These are phyloP conservation scores for Eupsilia transversa DNA, from an alignment of 2,888 invertebrate species.

Conservation along the genomic window DNA sequence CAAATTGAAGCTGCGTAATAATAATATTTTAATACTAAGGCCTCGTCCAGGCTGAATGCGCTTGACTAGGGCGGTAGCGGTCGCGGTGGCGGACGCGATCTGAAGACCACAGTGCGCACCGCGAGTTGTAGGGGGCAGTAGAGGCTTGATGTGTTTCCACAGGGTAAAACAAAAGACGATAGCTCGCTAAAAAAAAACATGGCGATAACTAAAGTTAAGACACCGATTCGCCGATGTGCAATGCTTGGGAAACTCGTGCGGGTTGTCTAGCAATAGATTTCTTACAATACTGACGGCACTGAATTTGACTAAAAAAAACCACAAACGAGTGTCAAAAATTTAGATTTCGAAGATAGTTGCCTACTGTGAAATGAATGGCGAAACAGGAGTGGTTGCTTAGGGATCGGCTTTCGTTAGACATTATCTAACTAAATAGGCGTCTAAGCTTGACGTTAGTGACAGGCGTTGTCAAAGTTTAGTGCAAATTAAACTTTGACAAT, in stretches of 20 bases:
- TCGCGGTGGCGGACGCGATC: not conserved
- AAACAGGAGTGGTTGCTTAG: not conserved
- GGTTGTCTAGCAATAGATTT: not conserved
- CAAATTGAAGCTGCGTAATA: slow-evolving; percentile 43
- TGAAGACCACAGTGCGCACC: not conserved
- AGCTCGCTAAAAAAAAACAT: too few relatives aligned
- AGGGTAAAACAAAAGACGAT: not conserved
- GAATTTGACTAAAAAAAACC: not conserved
- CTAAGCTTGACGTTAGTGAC: not conserved
- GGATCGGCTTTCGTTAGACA: not conserved
- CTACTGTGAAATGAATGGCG: not conserved
- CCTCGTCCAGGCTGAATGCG: not conserved
- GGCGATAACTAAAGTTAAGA: too few relatives aligned
- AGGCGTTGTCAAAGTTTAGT: not conserved
- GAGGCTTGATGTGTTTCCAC: not conserved
- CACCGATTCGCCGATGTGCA: not conserved
- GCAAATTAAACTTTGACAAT: not conserved
- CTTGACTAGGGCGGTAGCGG: not conserved
- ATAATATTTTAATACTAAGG: slow-evolving; percentile 58
- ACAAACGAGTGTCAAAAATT: not conserved
- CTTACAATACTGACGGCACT: not conserved
- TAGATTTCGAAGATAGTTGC: not conserved
- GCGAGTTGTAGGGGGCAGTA: too few relatives aligned
- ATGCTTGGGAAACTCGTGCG: not conserved
- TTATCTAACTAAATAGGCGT: not conserved